Percentiles rank a stretch among this genome's conserved stretches.
Evolutionary conservation across 2,888 invertebrate species (phyloP).

Genomic region (Meiosimyza platycephala): DNA sequence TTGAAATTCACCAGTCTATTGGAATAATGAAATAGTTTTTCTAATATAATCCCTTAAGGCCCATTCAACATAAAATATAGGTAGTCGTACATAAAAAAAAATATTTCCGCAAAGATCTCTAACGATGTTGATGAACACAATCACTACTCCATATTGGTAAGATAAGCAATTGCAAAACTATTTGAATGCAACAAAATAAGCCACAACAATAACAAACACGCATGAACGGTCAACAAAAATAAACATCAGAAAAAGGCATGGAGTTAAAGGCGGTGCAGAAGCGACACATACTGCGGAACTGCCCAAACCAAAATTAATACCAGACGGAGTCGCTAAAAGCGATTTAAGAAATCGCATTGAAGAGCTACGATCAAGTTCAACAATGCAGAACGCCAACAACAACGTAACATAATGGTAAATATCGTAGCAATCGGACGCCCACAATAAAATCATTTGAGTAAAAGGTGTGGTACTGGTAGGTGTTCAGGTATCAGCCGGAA

Average conservation of each 20-base stretch:
- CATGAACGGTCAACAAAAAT: slow-evolving; percentile 8
- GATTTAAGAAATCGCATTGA: slow-evolving; percentile 3
- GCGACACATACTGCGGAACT: slow-evolving; percentile 19
- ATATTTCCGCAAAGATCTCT: no score
- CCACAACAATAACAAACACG: slow-evolving; percentile 41
- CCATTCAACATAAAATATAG: no score
- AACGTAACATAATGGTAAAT: slow-evolving; percentile 5
- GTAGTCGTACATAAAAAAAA: no score
- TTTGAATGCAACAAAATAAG: slow-evolving; percentile 3
- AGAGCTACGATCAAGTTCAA: slow-evolving; percentile 15
- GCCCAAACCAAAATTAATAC: slow-evolving; percentile 28
- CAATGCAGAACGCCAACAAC: slow-evolving; percentile 28
- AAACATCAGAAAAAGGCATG: not conserved
- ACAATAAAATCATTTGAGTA: slow-evolving; percentile 19
- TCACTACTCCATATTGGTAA: no score
- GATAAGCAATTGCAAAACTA: slow-evolving; percentile 31
- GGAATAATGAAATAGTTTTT: no score
- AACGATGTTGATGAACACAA: no score
- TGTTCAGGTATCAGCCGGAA: slow-evolving; percentile 16
- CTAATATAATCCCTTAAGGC: no score
- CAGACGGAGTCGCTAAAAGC: not conserved
- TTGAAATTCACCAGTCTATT: no score
- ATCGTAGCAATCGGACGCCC: not conserved
- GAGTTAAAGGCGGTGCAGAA: not conserved
- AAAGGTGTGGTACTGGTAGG: slow-evolving; percentile 5